These are phyloP conservation scores for Nyctibius bracteatus DNA, from an alignment of 2,113 vertebrate species.

Conservation along the genomic window DNA sequence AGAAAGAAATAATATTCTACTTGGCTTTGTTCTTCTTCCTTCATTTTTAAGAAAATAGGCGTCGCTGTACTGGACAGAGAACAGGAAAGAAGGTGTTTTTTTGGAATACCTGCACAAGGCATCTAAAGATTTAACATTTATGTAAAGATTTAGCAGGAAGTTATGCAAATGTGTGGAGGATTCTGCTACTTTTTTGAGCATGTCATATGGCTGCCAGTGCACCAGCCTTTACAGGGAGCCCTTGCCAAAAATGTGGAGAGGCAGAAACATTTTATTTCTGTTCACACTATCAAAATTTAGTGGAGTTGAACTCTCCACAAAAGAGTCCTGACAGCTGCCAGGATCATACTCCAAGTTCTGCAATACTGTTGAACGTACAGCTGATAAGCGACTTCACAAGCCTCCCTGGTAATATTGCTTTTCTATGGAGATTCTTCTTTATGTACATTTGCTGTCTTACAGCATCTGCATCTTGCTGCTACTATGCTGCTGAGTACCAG, in stretches of 20 bases:
- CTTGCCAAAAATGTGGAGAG: not conserved
- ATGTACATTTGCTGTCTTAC: fast-evolving
- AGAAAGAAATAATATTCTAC: not conserved
- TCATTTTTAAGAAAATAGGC: not conserved
- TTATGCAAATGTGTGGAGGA: not conserved
- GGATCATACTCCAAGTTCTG: not conserved
- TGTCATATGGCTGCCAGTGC: not conserved
- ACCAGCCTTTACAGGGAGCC: not conserved
- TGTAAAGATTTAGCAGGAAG: not conserved
- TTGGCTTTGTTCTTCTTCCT: not conserved
- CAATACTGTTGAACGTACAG: not conserved
- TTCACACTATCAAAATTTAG: not conserved
- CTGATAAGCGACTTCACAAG: not conserved
- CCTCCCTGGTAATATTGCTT: not conserved
- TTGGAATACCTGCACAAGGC: not conserved
- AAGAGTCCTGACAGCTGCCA: not conserved
- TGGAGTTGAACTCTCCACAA: not conserved
- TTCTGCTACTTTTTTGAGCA: not conserved
- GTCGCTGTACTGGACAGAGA: not conserved
- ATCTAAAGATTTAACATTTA: not conserved
- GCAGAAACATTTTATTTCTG: not conserved
- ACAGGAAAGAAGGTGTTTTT: not conserved
- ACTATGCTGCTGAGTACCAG: not conserved
- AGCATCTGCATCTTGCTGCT: not conserved
- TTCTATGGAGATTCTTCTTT: not conserved